Evolutionary conservation across 2,888 invertebrate genomes (phyloP).

Genomic region (Aleiodes alternator): DNA sequence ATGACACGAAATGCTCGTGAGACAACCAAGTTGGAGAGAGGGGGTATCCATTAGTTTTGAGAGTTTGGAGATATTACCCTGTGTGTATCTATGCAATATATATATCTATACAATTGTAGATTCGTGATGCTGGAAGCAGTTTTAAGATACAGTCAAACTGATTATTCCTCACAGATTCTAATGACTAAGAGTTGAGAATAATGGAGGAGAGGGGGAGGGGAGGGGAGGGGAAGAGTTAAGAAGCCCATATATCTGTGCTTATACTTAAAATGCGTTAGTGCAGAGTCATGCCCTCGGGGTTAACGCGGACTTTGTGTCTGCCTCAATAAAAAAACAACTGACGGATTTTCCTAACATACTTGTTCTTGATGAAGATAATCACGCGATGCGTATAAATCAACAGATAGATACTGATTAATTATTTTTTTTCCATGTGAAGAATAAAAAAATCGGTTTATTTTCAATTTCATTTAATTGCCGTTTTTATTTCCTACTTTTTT

Average conservation of each 20-base stretch:
- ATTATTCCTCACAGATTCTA: conserved; percentile 22
- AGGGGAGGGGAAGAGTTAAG: neutral
- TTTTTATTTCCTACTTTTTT: neutral
- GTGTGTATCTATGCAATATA: neutral
- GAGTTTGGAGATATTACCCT: conserved; percentile 25
- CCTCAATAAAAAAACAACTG: conserved; percentile 12
- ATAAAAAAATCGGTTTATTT: neutral
- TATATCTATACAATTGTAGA: neutral
- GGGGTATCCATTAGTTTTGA: conserved; percentile 46
- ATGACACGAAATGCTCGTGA: conserved; percentile 52
- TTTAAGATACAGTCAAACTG: conserved; percentile 19
- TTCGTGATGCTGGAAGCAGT: neutral
- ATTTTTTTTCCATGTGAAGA: neutral
- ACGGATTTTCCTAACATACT: conserved; percentile 23
- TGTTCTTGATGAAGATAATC: conserved; percentile 29
- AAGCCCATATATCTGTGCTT: conserved; percentile 21
- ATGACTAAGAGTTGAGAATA: neutral
- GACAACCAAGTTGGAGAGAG: conserved; percentile 43
- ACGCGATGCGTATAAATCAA: conserved; percentile 28
- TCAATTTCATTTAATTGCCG: neutral
- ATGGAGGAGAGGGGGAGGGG: neutral
- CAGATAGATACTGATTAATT: conserved; percentile 9
- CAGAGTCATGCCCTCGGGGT: conserved; percentile 26
- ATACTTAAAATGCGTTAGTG: conserved; percentile 12
- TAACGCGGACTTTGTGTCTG: conserved; percentile 22